Conservation (phyloP, 2,888 invertebrate species). For the Lymantria dispar region DNA sequence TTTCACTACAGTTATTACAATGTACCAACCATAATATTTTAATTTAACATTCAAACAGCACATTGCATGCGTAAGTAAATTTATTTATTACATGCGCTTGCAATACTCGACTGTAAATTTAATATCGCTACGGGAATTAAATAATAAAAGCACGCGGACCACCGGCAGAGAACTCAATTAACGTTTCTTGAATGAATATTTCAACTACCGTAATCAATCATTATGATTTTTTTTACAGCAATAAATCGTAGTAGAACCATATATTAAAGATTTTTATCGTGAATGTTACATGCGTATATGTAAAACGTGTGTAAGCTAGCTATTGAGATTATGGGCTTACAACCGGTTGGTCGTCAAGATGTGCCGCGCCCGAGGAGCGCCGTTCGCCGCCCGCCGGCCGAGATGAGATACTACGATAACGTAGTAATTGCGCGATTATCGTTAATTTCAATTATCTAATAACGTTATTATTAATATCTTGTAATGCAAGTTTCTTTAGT, state of each 20-base stretch:
- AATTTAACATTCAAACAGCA: neutral
- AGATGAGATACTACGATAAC: conserved; percentile 10
- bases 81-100: conserved; percentile 1
- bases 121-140: conserved; percentile 3
- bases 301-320: conserved; percentile 1
- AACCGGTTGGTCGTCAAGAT: neutral
- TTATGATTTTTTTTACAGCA: conserved; percentile 5
- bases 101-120: neutral
- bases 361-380: too few species aligned
- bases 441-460: conserved; percentile 34
- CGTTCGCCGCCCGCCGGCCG: neutral
- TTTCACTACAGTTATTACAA: neutral
- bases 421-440: conserved; percentile 27
- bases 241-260: conserved; percentile 1
- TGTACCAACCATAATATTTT: neutral
- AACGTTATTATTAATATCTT: conserved; percentile 21
- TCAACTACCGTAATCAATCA: conserved; percentile 7
- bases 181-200: conserved; percentile 4
- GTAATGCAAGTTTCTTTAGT: conserved; percentile 4
- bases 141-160: conserved; percentile 7
- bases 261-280: conserved; percentile 11
- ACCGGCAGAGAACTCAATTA: conserved; percentile 14
- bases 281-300: conserved; percentile 15
- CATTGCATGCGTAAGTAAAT: conserved; percentile 2
- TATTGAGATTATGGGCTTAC: conserved; percentile 4